phyloP scores from a whole-genome alignment of 64 coral and sea anemone genomes.

The Orbicella faveolata region DNA sequence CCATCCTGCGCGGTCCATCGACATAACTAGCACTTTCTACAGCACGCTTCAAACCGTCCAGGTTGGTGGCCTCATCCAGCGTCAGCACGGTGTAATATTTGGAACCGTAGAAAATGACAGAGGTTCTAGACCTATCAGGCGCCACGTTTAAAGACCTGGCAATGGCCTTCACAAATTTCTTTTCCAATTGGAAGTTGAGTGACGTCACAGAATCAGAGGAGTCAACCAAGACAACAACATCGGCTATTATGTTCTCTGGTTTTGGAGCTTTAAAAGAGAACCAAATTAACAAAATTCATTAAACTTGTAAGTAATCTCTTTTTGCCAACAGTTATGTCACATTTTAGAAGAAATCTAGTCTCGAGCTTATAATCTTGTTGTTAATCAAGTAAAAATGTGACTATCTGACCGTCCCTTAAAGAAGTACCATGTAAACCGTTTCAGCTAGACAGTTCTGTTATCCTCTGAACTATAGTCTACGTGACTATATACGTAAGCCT shows the following conservation, averaged over 20 bases:
- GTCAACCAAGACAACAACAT: conserved; percentile 68
- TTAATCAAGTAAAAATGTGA: too few relatives aligned
- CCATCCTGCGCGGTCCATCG: conserved; percentile 70
- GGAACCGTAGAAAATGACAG: conserved; percentile 47
- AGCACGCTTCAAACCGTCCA: conserved; percentile 33
- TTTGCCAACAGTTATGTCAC: too few relatives aligned
- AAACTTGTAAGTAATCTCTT: too few relatives aligned
- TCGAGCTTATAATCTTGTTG: too few relatives aligned
- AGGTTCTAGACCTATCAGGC: conserved; percentile 36
- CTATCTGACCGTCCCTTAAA: too few relatives aligned
- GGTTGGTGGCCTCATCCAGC: conserved; percentile 37
- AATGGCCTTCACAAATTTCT: conserved; percentile 63
- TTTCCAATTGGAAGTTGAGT: conserved; percentile 39
- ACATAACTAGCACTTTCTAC: conserved; percentile 47
- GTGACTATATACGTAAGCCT: too few relatives aligned
- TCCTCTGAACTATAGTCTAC: too few relatives aligned
- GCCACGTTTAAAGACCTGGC: conserved; percentile 47
- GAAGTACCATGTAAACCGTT: too few relatives aligned
- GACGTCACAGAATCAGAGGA: conserved; percentile 44
- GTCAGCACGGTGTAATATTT: conserved; percentile 4
- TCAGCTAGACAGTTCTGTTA: too few relatives aligned
- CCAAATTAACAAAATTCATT: not conserved
- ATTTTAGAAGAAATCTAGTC: too few relatives aligned
- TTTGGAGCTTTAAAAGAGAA: conserved; percentile 16
- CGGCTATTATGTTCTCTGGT: conserved; percentile 27